Evolutionary conservation across 2,113 vertebrate genomes (phyloP), one percentile per base, ranked within the genome.

Genomic region (Promerops cafer): DNA sequence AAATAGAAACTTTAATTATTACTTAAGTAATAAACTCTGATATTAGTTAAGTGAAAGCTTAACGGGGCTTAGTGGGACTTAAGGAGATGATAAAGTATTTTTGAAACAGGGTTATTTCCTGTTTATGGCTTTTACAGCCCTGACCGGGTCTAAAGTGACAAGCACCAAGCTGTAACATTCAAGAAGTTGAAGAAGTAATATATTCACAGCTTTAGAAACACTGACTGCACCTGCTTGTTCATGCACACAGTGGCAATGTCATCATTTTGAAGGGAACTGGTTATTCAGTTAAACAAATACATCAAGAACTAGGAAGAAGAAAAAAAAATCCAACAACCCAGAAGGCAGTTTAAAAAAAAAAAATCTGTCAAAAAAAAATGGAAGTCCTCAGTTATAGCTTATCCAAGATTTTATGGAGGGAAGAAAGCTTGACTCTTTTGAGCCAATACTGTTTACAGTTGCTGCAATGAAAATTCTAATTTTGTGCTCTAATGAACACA

Each of bases 401-500:
- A 96, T 93, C 95, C 87, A 93, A 97, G 94, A 97, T 97, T 97
- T 98, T 97, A 97, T 93, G 95, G 92, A 94, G 78, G 81, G 68
- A 95, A 96, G 97, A 96, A 94, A 33, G 60, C 89, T 95, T 84
- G 87, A 96, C 83, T 98, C 92, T 70, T 98, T 96, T 97, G 93
- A 97, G 94, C 94, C 97, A 97, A 96, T 90, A 91, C 96, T 98
- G 95, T 98, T 98, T 98, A 98, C 80, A 97, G 97, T 97, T 97
- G 86, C 96, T 93, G 98, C 97, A 98, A 97, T 97, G 97, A 98
- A 98, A 98, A 98, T 98, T 98, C 98, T 98, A 98, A 98, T 98
- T 98, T 98, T 98, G 98, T 98, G 98, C 98, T 98, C 98, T 98
- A 97, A 98, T 98, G 98, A 98, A 97, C 98, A 98, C 97, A 98